These are phyloP conservation scores for Beaufortia kweichowensis DNA, from an alignment of 2,113 vertebrate genomes.

Conservation along the genomic window DNA sequence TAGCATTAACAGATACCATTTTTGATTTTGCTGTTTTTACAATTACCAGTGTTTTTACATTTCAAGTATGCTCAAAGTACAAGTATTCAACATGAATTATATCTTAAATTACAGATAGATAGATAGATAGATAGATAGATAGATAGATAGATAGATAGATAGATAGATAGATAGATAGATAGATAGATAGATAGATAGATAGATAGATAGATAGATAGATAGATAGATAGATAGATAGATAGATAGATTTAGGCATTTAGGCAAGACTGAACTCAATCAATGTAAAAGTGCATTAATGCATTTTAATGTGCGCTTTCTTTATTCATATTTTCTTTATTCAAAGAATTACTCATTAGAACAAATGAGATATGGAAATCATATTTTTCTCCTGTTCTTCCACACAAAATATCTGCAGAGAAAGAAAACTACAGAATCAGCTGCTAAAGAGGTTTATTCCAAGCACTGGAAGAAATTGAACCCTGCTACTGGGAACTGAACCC, in stretches of 20 bases:
- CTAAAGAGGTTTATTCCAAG: conserved; percentile 29
- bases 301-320: neutral
- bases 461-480: conserved; percentile 37
- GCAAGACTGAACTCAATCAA: conserved; percentile 35
- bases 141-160: no score
- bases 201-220: no score
- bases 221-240: no score
- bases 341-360: neutral
- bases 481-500: conserved; percentile 47
- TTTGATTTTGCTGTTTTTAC: no score
- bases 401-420: conserved; percentile 9
- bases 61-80: no score
- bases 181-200: no score
- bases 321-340: neutral
- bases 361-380: conserved; percentile 4
- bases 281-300: conserved; percentile 32
- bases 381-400: neutral
- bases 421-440: conserved; percentile 9
- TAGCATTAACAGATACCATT: no score
- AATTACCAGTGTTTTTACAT: conserved; percentile 36
- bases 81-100: no score
- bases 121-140: no score
- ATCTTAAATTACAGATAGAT: no score
- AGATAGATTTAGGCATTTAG: conserved; percentile 44
- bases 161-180: no score